phyloP scores from a whole-genome alignment of 2,113 vertebrate genomes.

The Phrynosoma platyrhinos region DNA sequence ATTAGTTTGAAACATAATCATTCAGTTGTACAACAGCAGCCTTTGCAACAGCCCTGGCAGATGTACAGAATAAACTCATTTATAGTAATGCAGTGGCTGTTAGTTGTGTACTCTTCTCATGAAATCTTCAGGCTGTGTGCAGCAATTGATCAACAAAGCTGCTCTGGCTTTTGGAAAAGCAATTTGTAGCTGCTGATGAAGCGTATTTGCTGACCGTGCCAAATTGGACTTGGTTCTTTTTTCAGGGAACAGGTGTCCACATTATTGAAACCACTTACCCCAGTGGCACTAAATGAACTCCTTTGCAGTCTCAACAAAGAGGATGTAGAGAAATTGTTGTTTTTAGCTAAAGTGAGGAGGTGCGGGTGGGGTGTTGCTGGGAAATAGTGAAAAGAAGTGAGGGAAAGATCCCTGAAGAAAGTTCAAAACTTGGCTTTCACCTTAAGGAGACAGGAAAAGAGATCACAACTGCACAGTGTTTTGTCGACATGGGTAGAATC shows the following conservation, averaged over 20 bases:
- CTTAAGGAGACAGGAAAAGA: background rate
- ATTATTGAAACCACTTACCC: constrained; percentile 70
- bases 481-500: background rate
- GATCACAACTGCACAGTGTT: background rate
- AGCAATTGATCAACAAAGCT: constrained; percentile 76
- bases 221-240: constrained; percentile 69
- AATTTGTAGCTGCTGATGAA: constrained; percentile 70
- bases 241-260: constrained; percentile 70
- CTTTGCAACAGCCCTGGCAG: constrained; percentile 69
- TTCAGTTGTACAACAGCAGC: constrained; percentile 67
- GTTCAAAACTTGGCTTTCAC: constrained; percentile 12
- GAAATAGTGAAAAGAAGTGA: background rate
- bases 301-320: constrained; percentile 64
- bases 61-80: constrained; percentile 75
- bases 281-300: constrained; percentile 67
- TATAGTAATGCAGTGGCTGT: constrained; percentile 69
- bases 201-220: constrained; percentile 58
- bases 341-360: background rate
- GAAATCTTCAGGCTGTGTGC: constrained; percentile 72
- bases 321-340: constrained; percentile 13
- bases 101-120: constrained; percentile 71
- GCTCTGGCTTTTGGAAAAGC: constrained; percentile 75
- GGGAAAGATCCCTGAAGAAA: background rate
- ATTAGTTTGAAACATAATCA: constrained; percentile 40
- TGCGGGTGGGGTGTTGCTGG: background rate